Base-by-base conservation (phyloP, 64 coral and sea anemone genomes). In the Cladopsammia gracilis region DNA sequence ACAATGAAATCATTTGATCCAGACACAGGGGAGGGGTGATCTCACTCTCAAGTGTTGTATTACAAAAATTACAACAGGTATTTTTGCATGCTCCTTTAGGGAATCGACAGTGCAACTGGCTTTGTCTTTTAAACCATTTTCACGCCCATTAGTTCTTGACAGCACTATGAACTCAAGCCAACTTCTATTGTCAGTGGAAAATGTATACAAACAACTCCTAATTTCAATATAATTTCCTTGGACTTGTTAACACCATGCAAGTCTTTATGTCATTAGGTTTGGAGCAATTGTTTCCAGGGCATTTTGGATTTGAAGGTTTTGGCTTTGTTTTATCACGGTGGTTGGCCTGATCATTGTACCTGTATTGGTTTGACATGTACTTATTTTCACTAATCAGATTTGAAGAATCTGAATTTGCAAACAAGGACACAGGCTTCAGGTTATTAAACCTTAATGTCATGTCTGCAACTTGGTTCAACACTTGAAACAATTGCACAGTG, bases 371-470 rank as follows among this genome's bases (percentile, higher is more conserved):
- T 84, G 80, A 67, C 80, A 67, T 48, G 80, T 43, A 49, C 42
- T 67, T 84, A 84, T 84, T 67, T 48, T 84, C 80, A 67, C 60
- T 84, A 65, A 84, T 84, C 80, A 84, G 44, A 48, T 84, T 84
- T 47, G 68, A 84, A 84, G 62, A 51, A 67, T 18, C 44, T 64
- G 44, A 84, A 84, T 67, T 84, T 84, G 80, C 80, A 84, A 65
- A 84, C 62, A 67, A 51, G 78, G 44, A 84, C 80, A 67, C 58
- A 62, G 60, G 60, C 80, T 84, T 66, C 80, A 25, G 10, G 61
- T 84, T 68, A 84, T 84, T 84, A 84, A 84, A 84, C 68, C 45
- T 84, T 84, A 84, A 84, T 84, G 80, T 6, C 8, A 11, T 84
- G 80, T 67, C 80, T 84, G 67, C 59, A 23, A 84, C 80, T 68